Evolutionary conservation across 2,113 vertebrate genomes (phyloP).

Genomic region (Oryzias melastigma): DNA sequence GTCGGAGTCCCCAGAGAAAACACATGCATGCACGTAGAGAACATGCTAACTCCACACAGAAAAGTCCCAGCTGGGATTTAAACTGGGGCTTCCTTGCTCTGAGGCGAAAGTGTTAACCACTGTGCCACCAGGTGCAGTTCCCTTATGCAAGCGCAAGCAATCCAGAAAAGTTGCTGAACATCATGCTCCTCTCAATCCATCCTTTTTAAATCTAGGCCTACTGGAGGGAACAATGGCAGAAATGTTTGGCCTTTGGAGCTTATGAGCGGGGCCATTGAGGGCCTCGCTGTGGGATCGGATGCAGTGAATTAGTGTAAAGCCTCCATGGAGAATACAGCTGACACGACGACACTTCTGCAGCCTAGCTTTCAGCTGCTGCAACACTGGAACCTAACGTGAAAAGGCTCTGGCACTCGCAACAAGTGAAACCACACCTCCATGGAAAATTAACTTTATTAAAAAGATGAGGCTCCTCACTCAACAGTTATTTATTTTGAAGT

Average conservation of each 20-base stretch:
- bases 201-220: conserved; percentile 64
- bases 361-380: conserved; percentile 45
- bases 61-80: no score
- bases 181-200: conserved; percentile 41
- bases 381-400: conserved; percentile 33
- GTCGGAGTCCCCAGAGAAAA: no score
- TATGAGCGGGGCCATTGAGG: conserved; percentile 65
- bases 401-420: conserved; percentile 28
- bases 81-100: no score
- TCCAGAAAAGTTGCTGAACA: conserved; percentile 64
- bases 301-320: conserved; percentile 73
- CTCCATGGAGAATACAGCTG: conserved; percentile 67
- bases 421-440: background rate
- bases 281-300: conserved; percentile 64
- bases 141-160: conserved; percentile 34
- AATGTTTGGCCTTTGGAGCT: conserved; percentile 66
- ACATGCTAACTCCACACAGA: no score
- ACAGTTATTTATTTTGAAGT: no score
- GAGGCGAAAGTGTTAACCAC: no score
- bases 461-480: no score
- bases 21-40: no score
- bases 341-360: conserved; percentile 52
- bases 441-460: no score
- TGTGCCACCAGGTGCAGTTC: conserved; percentile 12
- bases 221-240: conserved; percentile 70